Base-by-base conservation (phyloP, 2,113 vertebrate species). In the Pithys albifrons region DNA sequence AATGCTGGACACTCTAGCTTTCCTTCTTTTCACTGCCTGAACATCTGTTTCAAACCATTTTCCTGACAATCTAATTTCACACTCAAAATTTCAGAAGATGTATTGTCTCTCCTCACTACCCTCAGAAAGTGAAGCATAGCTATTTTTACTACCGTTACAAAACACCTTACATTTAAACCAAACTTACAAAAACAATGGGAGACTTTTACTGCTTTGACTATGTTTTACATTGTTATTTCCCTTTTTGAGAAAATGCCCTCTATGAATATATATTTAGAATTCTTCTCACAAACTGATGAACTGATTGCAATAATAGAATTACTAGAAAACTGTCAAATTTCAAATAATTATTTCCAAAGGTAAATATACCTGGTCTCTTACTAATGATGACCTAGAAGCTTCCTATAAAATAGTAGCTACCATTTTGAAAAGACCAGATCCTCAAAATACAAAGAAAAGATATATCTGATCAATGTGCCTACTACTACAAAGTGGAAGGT, bases 71-170 rank as follows among this genome's bases (percentile, higher is more conserved):
- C 58, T 78, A 45, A 95, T 88, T 88, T 85, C 28, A 27, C 3
- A n/a, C 37, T 57, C 62, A 61, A 86, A 95, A 93, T 89, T 94
- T 83, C 85, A 82, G 79, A 88, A 82, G 79, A 88, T 33, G 54
- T 69, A 85, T 84, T 92, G 17, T 85, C 67, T 92, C 31, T 37
- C 19, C 35, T 86, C 39, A 48, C 74, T 79, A 61, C 33, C 17
- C 43, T 58, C 24, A 16, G 80, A 83, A 85, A 85, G 51, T 35
- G 45, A 96, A 93, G 74, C 22, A 86, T 28, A 48, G 86, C 54
- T 90, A 25, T 91, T 95, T 93, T 94, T 82, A 83, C 89, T 75
- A 91, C 31, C 33, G 48, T 85, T 77, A 92, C 65, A 92, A 95
- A 97, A 89, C 73, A 83, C 54, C 43, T 95, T 85, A 62, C 28